Percentiles rank a stretch among this genome's conserved stretches.
Conservation (phyloP, 1,140 invertebrate species). For the Onthophagus taurus region DNA sequence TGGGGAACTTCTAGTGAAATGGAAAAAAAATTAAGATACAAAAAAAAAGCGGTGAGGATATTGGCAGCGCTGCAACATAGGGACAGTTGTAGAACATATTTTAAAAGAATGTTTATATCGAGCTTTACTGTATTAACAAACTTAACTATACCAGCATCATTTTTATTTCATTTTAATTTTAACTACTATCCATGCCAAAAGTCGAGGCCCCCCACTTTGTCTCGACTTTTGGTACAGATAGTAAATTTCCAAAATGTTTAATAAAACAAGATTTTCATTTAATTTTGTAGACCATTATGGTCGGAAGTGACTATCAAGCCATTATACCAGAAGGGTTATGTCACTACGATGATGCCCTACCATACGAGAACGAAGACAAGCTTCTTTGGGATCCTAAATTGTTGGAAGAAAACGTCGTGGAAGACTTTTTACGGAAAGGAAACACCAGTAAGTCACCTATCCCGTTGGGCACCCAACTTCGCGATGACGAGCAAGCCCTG, state of each 20-base stretch:
- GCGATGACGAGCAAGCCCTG: conserved; percentile 91
- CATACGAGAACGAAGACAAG: conserved; percentile 95
- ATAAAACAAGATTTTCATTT: conserved; percentile 8
- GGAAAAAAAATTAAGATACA: too few relatives aligned
- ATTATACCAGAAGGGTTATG: conserved; percentile 84
- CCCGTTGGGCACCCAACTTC: conserved; percentile 68
- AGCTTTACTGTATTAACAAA: too few relatives aligned
- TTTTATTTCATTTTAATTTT: neutral
- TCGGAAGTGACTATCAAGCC: conserved; percentile 90
- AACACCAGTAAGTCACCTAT: conserved; percentile 47
- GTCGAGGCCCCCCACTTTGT: too few relatives aligned
- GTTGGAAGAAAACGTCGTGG: conserved; percentile 63
- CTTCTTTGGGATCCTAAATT: conserved; percentile 83
- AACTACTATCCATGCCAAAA: too few relatives aligned
- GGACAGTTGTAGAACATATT: too few relatives aligned
- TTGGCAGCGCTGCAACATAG: too few relatives aligned
- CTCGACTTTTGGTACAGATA: neutral
- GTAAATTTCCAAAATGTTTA: neutral
- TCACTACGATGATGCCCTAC: conserved; percentile 83
- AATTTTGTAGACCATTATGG: conserved; percentile 72
- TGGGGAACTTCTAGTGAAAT: too few relatives aligned
- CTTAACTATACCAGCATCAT: too few relatives aligned
- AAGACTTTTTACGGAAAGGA: conserved; percentile 71
- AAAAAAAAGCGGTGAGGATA: too few relatives aligned
- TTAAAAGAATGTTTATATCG: too few relatives aligned